Evolutionary conservation across 2,888 invertebrate species (phyloP), one percentile per base, ranked within the genome.

Genomic region (Plagodis pulveraria): DNA sequence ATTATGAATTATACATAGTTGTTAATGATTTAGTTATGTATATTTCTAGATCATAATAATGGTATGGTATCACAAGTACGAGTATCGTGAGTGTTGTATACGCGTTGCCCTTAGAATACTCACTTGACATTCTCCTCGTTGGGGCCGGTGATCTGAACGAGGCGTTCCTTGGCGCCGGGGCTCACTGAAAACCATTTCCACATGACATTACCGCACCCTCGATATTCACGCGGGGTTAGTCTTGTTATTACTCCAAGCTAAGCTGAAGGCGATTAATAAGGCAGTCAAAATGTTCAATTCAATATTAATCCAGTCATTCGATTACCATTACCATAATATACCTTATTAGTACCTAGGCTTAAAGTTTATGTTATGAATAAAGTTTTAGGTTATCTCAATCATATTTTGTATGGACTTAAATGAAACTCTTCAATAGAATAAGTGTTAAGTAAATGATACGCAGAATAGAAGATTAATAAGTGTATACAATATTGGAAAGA

Each of bases 131-230:
- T 97, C 81, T 98, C 98, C 93, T 98, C 98, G 74, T 96, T 96
- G 35, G 98, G 97, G 63, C 98, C 98, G 65, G 98, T 98, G 76
- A 99, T 98, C 92, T 98, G 98, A 76, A 99, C 97, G 74, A 98
- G 95, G 78, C 99, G 95, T 93, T 98, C 98, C 93, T 98, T 98
- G 62, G 98, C 98, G 75, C 98, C 98, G 70, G 98, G 97, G 86
- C 96, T 98, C 69, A 99, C 98, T 98, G 94, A 62, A 95, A 94
- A 82, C 66, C 70, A 73, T 55, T 58, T 50, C 57, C 54, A 52
- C 53, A 66, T 69, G 68, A 74, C 51, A 63, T 62, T 61, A 58
- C 57, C 63, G 61, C 61, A 63, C 66, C 65, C 56, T 52, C 56
- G 33, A 56, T 55, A 56, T 6, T 56, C 56, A 45, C 44, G 35